A percentile compares a stretch with the other conserved stretches of the same genome.
Conservation (phyloP, 64 coral and sea anemone species). For the Stylophora pistillata region DNA sequence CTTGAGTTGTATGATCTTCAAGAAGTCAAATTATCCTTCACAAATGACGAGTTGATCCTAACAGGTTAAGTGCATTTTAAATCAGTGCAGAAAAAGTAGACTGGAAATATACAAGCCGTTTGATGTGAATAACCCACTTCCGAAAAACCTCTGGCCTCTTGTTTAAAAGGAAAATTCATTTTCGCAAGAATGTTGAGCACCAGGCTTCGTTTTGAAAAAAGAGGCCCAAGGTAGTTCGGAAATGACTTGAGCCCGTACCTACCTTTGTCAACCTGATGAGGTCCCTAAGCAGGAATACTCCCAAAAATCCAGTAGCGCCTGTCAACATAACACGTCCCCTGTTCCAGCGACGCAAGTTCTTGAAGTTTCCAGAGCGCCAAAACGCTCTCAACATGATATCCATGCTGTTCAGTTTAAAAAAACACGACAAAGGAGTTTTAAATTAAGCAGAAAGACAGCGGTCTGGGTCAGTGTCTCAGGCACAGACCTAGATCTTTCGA, state of each 20-base stretch:
- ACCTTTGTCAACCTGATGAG: slow-evolving; percentile 83
- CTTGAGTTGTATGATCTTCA: too few relatives aligned
- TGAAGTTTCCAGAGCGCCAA: slow-evolving; percentile 91
- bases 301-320: slow-evolving; percentile 87
- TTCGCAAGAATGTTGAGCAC: background rate
- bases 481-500: too few relatives aligned
- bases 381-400: slow-evolving; percentile 93
- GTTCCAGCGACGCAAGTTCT: slow-evolving; percentile 85
- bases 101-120: too few relatives aligned
- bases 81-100: too few relatives aligned
- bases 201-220: background rate
- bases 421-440: background rate
- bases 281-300: slow-evolving; percentile 75
- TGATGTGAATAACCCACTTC: too few relatives aligned
- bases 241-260: background rate
- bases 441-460: too few relatives aligned
- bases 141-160: background rate
- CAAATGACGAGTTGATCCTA: too few relatives aligned
- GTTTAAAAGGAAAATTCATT: too few relatives aligned
- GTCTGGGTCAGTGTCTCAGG: too few relatives aligned
- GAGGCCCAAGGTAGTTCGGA: background rate
- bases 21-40: too few relatives aligned
- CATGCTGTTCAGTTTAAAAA: slow-evolving; percentile 59
- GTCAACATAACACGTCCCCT: slow-evolving; percentile 81
- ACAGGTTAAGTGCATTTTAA: too few relatives aligned